Evolutionary conservation across 1,140 invertebrate species (phyloP).

Genomic region (Drosophila nigromelanica): DNA sequence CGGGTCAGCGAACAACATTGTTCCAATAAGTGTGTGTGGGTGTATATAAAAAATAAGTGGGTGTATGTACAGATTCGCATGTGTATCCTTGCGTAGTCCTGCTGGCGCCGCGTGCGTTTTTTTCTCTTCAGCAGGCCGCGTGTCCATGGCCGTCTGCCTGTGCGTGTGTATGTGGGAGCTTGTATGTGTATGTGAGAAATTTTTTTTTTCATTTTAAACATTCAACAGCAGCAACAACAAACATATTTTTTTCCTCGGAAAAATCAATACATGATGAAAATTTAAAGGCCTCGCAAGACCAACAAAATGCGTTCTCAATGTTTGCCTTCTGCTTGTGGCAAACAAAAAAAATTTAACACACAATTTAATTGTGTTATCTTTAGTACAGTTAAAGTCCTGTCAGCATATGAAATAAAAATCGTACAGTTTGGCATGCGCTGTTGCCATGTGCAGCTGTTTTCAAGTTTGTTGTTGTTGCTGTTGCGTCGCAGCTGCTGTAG

Average conservation of each 20-base stretch:
- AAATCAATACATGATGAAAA: slow-evolving; percentile 62
- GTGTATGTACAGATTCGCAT: slow-evolving; percentile 38
- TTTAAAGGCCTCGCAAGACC: neutral
- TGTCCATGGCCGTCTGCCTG: slow-evolving; percentile 19
- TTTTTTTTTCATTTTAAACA: slow-evolving; percentile 28
- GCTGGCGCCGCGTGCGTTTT: slow-evolving; percentile 76
- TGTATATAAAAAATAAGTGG: slow-evolving; percentile 14
- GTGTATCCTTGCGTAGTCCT: slow-evolving; percentile 74
- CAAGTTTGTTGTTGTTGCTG: slow-evolving; percentile 61
- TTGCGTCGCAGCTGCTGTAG: slow-evolving; percentile 58
- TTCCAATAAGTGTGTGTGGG: slow-evolving; percentile 6
- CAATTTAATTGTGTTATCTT: neutral
- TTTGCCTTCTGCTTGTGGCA: neutral
- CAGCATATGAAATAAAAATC: slow-evolving; percentile 11
- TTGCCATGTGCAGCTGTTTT: slow-evolving; percentile 69
- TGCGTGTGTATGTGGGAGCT: slow-evolving; percentile 41
- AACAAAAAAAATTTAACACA: neutral
- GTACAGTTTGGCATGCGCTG: slow-evolving; percentile 58
- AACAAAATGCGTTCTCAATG: neutral
- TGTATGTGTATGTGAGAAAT: slow-evolving; percentile 6
- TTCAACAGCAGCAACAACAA: slow-evolving; percentile 22
- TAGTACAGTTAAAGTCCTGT: slow-evolving; percentile 52
- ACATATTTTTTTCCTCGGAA: slow-evolving; percentile 44
- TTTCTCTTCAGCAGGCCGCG: slow-evolving; percentile 32
- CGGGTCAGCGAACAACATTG: neutral